Conservation (phyloP, 2,797 vertebrate species). For the Chelmon rostratus region DNA sequence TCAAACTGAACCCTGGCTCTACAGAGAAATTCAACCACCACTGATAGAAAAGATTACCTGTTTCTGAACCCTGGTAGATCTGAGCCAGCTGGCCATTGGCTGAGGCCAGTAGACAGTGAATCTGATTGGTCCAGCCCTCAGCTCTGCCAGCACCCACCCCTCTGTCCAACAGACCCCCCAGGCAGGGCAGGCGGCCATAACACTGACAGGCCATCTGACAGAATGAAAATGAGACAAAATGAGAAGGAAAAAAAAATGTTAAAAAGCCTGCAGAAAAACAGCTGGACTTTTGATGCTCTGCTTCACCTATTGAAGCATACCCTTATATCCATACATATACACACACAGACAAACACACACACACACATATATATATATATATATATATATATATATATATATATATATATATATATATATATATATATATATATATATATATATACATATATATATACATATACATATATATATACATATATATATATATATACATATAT, state of each 20-base stretch:
- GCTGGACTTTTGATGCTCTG: neutral
- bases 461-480: no score
- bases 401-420: no score
- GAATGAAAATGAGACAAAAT: neutral
- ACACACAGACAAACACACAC: no score
- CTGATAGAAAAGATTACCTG: conserved; percentile 72
- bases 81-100: conserved; percentile 87
- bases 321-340: no score
- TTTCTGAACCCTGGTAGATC: conserved; percentile 88
- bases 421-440: no score
- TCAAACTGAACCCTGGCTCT: neutral
- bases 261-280: neutral
- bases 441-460: no score
- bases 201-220: conserved; percentile 90
- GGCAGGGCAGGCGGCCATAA: conserved; percentile 88
- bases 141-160: conserved; percentile 83
- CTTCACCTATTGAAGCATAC: neutral
- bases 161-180: conserved; percentile 90
- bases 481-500: no score
- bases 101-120: conserved; percentile 89
- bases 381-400: no score
- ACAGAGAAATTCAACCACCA: neutral
- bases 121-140: conserved; percentile 92
- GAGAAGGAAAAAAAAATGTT: neutral
- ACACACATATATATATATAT: no score